Conservation (phyloP, 2,888 invertebrate species). For the Dicyrtoma fusca region DNA sequence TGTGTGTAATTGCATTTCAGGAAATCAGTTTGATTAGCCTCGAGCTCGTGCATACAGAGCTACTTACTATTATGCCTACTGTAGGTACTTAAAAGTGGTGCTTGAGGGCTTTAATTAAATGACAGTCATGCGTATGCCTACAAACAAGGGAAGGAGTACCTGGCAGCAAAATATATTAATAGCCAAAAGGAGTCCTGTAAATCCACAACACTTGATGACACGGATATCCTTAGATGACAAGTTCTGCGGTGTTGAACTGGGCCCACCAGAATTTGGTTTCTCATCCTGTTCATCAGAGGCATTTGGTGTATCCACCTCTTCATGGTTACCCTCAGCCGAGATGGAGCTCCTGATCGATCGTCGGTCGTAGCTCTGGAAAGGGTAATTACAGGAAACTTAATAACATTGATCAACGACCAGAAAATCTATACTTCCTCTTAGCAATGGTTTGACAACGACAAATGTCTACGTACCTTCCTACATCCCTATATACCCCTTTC, state of each 20-base stretch:
- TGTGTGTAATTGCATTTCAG: too few relatives aligned
- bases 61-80: too few relatives aligned
- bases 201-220: slow-evolving; percentile 53
- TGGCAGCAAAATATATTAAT: slow-evolving; percentile 53
- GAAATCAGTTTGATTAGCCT: too few relatives aligned
- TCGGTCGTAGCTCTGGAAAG: slow-evolving; percentile 47
- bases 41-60: too few relatives aligned
- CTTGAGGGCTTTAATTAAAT: too few relatives aligned
- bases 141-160: too few relatives aligned
- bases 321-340: slow-evolving; percentile 36
- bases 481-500: too few relatives aligned
- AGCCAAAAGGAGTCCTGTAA: slow-evolving; percentile 49
- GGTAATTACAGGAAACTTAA: slow-evolving; percentile 43
- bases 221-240: slow-evolving; percentile 47
- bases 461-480: background rate
- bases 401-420: slow-evolving; percentile 19
- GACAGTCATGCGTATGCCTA: too few relatives aligned
- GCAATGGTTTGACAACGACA: background rate
- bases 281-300: slow-evolving; percentile 30
- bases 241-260: slow-evolving; percentile 21
- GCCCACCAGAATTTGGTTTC: slow-evolving; percentile 23
- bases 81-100: too few relatives aligned
- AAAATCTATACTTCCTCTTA: slow-evolving; percentile 33
- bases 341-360: slow-evolving; percentile 42
- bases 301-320: slow-evolving; percentile 30